Percentiles rank a stretch among this genome's conserved stretches.
These are phyloP conservation scores for Nycticryphes semicollaris DNA, from an alignment of 2,113 vertebrate genomes.

Conservation along the genomic window DNA sequence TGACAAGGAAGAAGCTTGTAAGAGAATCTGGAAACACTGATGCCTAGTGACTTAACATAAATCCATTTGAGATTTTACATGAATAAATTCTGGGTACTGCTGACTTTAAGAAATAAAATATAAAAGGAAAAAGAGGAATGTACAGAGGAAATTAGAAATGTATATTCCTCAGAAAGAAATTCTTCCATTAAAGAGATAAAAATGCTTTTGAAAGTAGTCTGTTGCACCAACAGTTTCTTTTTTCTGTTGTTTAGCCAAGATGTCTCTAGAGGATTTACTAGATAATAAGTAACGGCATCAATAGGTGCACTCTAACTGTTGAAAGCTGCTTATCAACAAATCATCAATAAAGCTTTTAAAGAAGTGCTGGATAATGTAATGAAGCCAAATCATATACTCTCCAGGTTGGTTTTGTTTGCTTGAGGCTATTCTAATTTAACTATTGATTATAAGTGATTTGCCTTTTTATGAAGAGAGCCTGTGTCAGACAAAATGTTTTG, in stretches of 20 bases:
- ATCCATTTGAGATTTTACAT: background rate
- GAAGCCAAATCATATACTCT: background rate
- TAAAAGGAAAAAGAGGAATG: background rate
- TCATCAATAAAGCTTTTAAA: background rate
- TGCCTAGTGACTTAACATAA: background rate
- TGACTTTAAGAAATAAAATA: background rate
- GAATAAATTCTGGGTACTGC: background rate
- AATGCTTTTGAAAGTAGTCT: background rate
- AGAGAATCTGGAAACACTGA: background rate
- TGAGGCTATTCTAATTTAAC: background rate
- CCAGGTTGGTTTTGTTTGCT: background rate
- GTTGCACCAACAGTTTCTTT: background rate
- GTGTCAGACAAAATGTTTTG: background rate
- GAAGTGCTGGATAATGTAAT: background rate
- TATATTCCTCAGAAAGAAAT: background rate
- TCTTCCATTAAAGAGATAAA: background rate
- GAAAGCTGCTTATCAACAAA: background rate
- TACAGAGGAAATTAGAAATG: background rate
- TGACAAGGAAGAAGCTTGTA: background rate
- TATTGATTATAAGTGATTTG: background rate
- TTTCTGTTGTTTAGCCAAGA: background rate
- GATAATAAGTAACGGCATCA: background rate
- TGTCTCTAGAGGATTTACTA: background rate
- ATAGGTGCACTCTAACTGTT: background rate
- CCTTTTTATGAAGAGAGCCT: background rate